Percentiles rank a stretch among this genome's conserved stretches.
Evolutionary conservation across 2,888 invertebrate species (phyloP).

Genomic region (Drosophila peninsularis): DNA sequence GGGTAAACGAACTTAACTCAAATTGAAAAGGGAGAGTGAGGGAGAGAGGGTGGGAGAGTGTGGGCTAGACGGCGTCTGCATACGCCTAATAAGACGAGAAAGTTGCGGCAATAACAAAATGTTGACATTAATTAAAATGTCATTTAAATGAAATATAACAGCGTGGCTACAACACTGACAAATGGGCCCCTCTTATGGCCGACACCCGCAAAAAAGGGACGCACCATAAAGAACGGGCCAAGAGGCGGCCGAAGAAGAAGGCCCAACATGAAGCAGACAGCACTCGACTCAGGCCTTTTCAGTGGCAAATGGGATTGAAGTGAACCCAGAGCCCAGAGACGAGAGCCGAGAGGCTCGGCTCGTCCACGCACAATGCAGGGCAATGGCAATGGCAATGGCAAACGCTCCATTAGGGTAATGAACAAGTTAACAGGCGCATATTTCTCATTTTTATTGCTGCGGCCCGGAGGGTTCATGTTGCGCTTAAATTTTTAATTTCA

Average conservation of each 20-base stretch:
- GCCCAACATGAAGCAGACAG: conserved; percentile 52
- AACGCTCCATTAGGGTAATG: conserved; percentile 80
- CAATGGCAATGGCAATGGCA: conserved; percentile 15
- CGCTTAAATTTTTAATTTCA: conserved; percentile 77
- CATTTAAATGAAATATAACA: conserved; percentile 78
- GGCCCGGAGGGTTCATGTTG: conserved; percentile 37
- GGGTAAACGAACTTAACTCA: conserved; percentile 3
- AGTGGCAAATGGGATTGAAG: conserved; percentile 58
- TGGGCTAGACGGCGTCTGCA: not conserved
- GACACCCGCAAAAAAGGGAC: conserved; percentile 61
- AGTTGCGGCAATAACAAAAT: conserved; percentile 62
- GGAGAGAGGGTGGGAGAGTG: too few relatives aligned
- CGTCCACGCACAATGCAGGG: conserved; percentile 36
- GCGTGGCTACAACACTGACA: conserved; percentile 51
- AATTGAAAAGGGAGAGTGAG: conserved; percentile 3
- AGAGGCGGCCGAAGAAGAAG: not conserved
- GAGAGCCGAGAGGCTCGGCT: not conserved
- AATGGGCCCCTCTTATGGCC: conserved; percentile 64
- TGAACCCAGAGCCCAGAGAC: conserved; percentile 4
- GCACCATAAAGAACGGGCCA: conserved; percentile 45
- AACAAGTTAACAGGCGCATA: conserved; percentile 79
- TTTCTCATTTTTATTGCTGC: conserved; percentile 70
- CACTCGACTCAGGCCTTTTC: conserved; percentile 29
- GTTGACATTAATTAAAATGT: conserved; percentile 81
- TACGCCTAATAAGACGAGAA: conserved; percentile 39